Base-by-base conservation (phyloP, 2,113 vertebrate genomes). In the Cyanistes caeruleus region DNA sequence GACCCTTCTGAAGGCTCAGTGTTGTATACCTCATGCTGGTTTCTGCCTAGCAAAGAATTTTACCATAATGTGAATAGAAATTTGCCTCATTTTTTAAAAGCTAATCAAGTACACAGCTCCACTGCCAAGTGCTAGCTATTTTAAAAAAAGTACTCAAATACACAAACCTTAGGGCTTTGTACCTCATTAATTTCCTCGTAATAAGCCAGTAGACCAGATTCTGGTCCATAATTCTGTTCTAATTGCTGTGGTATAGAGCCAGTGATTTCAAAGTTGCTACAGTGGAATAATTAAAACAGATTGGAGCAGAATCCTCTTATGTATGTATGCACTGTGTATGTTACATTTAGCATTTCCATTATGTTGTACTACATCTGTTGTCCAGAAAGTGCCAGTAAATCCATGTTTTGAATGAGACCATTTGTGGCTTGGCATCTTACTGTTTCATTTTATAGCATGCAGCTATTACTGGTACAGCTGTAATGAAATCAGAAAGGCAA, bases 341-440 rank as follows among this genome's bases (percentile, higher is more conserved):
- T 86, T 77, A 56, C 55, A 46, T 90, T 86, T 70, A 86, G 68
- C 55, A 92, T 93, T 88, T 90, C 25, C 30, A 33, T 92, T 86
- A 46, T 37, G 35, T 85, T 76, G 28, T 65, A 55, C 46, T 93
- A 12, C 56, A 56, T 75, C 76, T 90, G 56, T 63, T 84, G 37
- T 86, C 52, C 5, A 0, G 39, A 56, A 92, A 81, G 41, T 44
- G 65, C 60, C 58, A 78, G 48, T 89, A 91, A 89, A 82, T 55
- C 39, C 56, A 65, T 22, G 13, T 44, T 75, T 74, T 74, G 81
- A 74, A 62, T 77, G 43, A 92, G 28, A 30, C 28, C 44, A 10
- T 80, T 85, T 76, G 52, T 84, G 48, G 79, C 7, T 31, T 41
- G 53, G 55, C n/a, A 59, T 77, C 30, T 76, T 79, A 44, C 58